Evolutionary conservation across 2,797 vertebrate genomes (phyloP), one percentile per base, ranked within the genome.

Genomic region (Alexandromys oeconomus): DNA sequence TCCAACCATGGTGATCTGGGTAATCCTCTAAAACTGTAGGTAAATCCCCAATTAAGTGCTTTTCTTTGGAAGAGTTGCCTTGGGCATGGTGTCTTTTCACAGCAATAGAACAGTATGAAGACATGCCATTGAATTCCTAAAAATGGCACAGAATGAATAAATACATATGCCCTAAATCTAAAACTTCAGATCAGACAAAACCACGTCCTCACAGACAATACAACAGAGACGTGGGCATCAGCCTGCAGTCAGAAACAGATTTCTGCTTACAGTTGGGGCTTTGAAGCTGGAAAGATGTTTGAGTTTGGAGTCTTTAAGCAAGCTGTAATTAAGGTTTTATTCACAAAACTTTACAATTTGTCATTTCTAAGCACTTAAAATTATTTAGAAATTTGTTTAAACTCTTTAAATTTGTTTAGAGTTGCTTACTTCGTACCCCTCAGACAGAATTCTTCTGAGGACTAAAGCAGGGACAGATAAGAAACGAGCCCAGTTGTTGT

Each of bases 321-420:
- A 37, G 31, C 89, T 65, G 67, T 29, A 95, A 77, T 14, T 43
- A 17, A 91, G 46, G 11, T 87, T 89, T 92, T 57, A n/a, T 51
- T 93, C 25, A 25, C 48, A 40, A 43, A 5, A 13, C 2, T 74
- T 5, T 79, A 25, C 13, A 78, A 90, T 65, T 71, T 78, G 67
- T 43, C 94, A 76, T 11, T 93, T 63, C n/a, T 85, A 54, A n/a
- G 34, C 10, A 25, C 40, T 73, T 73, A 14, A 29, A 76, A 46
- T 76, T 27, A 25, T 43, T 43, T 27, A 43, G 63, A 93, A 74
- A 19, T 10, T 87, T 63, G 65, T 95, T 43, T 31, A 92, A 90
- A 84, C 29, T 73, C 4, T 40, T 73, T 73, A 6, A 43, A 43
- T 43, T 43, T 43, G 7, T 74, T 74, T 43, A 13, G 69, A 92